These are phyloP conservation scores for Chrysocyon brachyurus DNA, from an alignment of 2,797 vertebrate genomes.

Conservation along the genomic window DNA sequence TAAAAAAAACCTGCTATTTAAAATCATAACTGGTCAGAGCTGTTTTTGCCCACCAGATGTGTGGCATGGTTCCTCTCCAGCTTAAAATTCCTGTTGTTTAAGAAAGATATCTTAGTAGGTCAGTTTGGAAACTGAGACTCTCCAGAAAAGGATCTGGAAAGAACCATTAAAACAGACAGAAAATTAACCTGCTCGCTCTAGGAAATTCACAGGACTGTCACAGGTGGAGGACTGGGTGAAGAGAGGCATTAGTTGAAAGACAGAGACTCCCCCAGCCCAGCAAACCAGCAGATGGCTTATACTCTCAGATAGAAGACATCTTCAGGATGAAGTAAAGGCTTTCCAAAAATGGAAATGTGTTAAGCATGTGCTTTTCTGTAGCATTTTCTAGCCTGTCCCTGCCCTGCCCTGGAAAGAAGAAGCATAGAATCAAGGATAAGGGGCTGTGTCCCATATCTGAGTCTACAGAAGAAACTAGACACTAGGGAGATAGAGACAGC, in stretches of 20 bases:
- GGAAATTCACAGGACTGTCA: not conserved
- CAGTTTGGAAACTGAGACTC: not conserved
- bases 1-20: not conserved
- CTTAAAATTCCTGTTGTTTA: not conserved
- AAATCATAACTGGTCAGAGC: not conserved
- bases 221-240: not conserved
- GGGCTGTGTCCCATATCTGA: not conserved
- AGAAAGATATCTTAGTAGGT: not conserved
- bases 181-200: not conserved
- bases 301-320: not conserved
- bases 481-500: not conserved
- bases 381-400: not conserved
- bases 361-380: not conserved
- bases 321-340: not conserved
- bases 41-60: not conserved
- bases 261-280: not conserved
- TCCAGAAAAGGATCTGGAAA: not conserved
- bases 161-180: not conserved
- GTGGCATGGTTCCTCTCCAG: not conserved
- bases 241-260: too few relatives aligned
- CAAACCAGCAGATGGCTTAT: accelerated
- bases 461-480: not conserved
- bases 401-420: not conserved
- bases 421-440: not conserved
- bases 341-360: not conserved